Conservation (phyloP, 92 coral and sea anemone species). For the Porites evermanni region DNA sequence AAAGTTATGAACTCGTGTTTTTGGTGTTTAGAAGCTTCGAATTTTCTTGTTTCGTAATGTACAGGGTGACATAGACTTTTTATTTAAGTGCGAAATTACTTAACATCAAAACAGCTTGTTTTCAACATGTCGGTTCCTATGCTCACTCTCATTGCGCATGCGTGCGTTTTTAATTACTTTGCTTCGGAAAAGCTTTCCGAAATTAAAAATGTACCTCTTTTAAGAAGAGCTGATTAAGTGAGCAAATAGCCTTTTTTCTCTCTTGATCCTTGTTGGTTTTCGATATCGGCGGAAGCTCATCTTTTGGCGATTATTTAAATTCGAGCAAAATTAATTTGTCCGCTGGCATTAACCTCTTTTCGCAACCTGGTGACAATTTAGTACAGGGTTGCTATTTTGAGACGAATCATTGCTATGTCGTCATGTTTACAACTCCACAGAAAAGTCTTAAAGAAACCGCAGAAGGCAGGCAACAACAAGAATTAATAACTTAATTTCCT, state of each 20-base stretch:
- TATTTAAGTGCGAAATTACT: not conserved
- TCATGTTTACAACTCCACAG: constrained; percentile 1
- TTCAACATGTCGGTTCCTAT: constrained; percentile 40
- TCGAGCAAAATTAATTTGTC: constrained; percentile 36
- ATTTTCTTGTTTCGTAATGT: not conserved
- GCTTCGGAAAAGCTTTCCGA: constrained; percentile 30
- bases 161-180: constrained; percentile 43
- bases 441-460: constrained; percentile 4
- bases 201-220: constrained; percentile 63
- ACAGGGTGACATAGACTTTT: not conserved
- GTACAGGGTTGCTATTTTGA: not conserved
- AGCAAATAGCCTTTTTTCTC: constrained; percentile 66
- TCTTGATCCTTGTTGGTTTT: constrained; percentile 59
- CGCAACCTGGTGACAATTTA: constrained; percentile 27
- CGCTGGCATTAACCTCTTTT: constrained; percentile 14
- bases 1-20: constrained; percentile 4
- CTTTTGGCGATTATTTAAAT: constrained; percentile 45
- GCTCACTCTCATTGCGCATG: constrained; percentile 45
- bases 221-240: constrained; percentile 49
- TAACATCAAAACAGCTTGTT: constrained; percentile 5
- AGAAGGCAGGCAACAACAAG: constrained; percentile 19
- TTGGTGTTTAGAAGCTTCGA: not conserved
- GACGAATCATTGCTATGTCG: not conserved
- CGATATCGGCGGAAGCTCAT: constrained; percentile 52
- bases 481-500: constrained; percentile 54